Conservation (phyloP, 2,888 invertebrate species). For the Caradrina kadenii region DNA sequence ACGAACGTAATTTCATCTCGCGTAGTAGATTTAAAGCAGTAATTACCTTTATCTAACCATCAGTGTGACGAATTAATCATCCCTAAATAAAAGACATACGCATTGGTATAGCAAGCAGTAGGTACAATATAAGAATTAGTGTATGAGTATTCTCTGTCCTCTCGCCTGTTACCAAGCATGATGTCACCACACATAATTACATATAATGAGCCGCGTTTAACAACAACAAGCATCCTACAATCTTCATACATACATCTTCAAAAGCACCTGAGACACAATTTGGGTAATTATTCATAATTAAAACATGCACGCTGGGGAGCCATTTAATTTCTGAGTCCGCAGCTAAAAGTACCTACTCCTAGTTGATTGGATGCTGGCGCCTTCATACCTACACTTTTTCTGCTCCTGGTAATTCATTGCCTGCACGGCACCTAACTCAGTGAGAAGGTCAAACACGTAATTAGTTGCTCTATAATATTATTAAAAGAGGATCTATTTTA, state of each 20-base stretch:
- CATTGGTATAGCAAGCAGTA: too few species aligned
- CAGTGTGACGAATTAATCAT: too few species aligned
- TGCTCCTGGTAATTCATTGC: constrained; percentile 62
- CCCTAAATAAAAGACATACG: too few species aligned
- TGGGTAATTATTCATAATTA: constrained; percentile 42
- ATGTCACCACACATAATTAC: constrained; percentile 7
- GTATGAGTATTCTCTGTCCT: background rate
- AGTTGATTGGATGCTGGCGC: constrained; percentile 62
- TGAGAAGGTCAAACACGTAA: constrained; percentile 64
- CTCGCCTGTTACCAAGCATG: background rate
- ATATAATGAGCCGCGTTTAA: background rate
- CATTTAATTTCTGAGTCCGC: constrained; percentile 45
- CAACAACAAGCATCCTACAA: constrained; percentile 11
- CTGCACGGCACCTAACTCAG: constrained; percentile 64
- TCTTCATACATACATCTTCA: constrained; percentile 12
- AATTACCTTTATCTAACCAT: too few species aligned
- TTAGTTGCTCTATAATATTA: constrained; percentile 59
- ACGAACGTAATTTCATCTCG: background rate
- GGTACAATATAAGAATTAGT: background rate
- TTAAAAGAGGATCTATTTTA: background rate
- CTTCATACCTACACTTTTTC: constrained; percentile 53
- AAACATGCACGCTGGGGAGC: constrained; percentile 28
- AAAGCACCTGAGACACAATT: constrained; percentile 18
- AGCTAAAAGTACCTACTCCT: constrained; percentile 56
- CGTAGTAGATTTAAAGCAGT: too few species aligned